Conservation (phyloP, 2,113 vertebrate genomes). For the Hepsetus odoe region DNA sequence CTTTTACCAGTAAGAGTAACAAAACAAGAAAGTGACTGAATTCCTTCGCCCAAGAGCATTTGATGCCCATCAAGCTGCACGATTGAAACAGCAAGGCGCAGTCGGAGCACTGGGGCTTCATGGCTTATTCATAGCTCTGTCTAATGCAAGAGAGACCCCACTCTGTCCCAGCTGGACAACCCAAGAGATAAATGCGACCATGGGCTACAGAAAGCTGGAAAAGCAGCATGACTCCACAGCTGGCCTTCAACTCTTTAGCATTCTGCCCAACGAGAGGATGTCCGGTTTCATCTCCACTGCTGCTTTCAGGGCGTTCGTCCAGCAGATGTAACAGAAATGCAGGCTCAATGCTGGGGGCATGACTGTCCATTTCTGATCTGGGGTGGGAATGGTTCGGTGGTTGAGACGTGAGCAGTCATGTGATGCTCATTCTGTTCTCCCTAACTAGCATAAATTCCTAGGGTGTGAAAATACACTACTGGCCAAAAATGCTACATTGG, state of each 20-base stretch:
- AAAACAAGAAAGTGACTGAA: slow-evolving; percentile 7
- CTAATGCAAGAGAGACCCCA: slow-evolving; percentile 17
- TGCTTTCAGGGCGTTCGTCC: neutral
- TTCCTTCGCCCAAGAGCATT: slow-evolving; percentile 19
- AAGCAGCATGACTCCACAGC: neutral
- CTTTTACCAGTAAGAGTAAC: slow-evolving; percentile 14
- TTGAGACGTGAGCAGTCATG: no score
- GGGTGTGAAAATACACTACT: no score
- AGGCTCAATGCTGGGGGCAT: neutral
- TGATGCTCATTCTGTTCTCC: no score
- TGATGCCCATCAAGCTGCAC: slow-evolving; percentile 24
- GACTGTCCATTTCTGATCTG: neutral
- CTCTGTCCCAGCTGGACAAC: slow-evolving; percentile 7
- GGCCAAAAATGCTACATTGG: no score
- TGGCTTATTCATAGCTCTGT: slow-evolving; percentile 26
- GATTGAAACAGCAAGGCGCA: slow-evolving; percentile 40
- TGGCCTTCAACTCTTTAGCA: neutral
- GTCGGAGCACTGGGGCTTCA: neutral
- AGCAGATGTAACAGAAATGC: neutral
- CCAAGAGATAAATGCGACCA: neutral
- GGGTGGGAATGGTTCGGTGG: no score
- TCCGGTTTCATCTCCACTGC: neutral
- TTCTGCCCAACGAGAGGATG: neutral
- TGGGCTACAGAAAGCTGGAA: neutral
- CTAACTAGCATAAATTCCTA: no score